Evolutionary conservation across 53 echinoderm and acorn worm genomes (phyloP), one percentile per base, ranked within the genome.

Genomic region (Echinarachnius parma): DNA sequence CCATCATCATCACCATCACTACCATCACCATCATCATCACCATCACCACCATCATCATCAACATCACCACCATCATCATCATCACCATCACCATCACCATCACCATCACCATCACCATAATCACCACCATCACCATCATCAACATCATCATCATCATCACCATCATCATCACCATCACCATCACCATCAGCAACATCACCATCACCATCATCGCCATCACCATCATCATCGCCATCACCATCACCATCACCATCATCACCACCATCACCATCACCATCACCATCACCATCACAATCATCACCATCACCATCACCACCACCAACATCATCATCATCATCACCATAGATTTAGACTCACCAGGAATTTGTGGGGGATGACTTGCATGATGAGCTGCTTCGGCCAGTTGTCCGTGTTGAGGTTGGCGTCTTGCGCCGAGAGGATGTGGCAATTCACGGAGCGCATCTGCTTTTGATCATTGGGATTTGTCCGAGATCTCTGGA

Each of bases 351-450:
- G 25, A 52, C 80, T 84, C 79, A 94, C 95, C 90, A 94, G 45
- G 34, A 94, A 78, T 25, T 53, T 65, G 36, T 81, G 78, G 28
- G 95, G 95, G 36, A 94, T 91, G 46, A 94, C 57, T 48, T 94
- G 95, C 95, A 94, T 94, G 74, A 90, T 83, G 16, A 94, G 75
- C 35, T 94, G 91, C 28, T 61, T 66, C 1, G 95, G 95, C 95
- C 95, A 94, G 35, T 75, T 87, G 50, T 90, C 87, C 15, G 81
- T 84, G 28, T 90, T 86, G 34, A 94, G 56, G 49, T 79, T 78
- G 25, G 83, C 80, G 25, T 87, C 89, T 19, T 85, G 79, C 2
- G 29, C 47, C 34, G 84, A 82, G 1, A 84, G 77, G 48, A 94
- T 87, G 60, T 84, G 87, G 57, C 95, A 94, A 48, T 83, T 89